Percentiles rank a stretch among this genome's conserved stretches.
phyloP scores from a whole-genome alignment of 2,888 invertebrate species.

The Uloborus plumipes region DNA sequence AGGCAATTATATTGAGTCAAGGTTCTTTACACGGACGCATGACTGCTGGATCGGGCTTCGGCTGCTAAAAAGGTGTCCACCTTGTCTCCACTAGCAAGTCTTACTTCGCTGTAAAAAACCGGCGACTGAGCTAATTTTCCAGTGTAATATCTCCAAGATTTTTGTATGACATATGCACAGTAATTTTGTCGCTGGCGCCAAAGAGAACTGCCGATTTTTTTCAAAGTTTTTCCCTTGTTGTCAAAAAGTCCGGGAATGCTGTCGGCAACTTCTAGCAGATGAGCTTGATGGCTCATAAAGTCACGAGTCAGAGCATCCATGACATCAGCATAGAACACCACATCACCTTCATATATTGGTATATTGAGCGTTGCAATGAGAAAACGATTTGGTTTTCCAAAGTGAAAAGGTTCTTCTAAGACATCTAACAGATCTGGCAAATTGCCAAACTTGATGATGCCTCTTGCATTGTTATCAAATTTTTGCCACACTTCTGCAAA shows the following conservation, averaged over 20 bases:
- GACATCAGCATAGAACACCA: conserved; percentile 58
- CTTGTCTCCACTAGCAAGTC: conserved; percentile 43
- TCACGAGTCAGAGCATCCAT: conserved; percentile 61
- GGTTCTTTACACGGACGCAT: conserved; percentile 46
- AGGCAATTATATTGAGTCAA: neutral
- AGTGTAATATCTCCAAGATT: conserved; percentile 48
- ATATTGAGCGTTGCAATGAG: conserved; percentile 59
- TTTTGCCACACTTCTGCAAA: conserved; percentile 61
- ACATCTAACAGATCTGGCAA: conserved; percentile 56
- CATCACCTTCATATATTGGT: conserved; percentile 61
- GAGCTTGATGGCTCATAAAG: conserved; percentile 50
- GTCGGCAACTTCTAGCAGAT: conserved; percentile 29
- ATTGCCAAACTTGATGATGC: conserved; percentile 50
- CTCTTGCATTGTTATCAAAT: conserved; percentile 52
- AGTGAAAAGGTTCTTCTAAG: conserved; percentile 58
- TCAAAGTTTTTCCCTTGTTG: conserved; percentile 48
- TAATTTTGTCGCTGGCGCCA: conserved; percentile 58
- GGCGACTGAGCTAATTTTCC: conserved; percentile 39
- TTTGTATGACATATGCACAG: conserved; percentile 50
- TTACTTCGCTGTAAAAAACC: conserved; percentile 57
- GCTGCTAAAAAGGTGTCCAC: conserved; percentile 55
- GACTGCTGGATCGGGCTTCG: conserved; percentile 36
- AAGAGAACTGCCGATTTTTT: conserved; percentile 50
- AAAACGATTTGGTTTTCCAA: conserved; percentile 50
- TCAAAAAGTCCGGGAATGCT: conserved; percentile 34